Evolutionary conservation across 2,888 invertebrate genomes (phyloP), one percentile per base, ranked within the genome.

Genomic region (Polydesmus complanatus): DNA sequence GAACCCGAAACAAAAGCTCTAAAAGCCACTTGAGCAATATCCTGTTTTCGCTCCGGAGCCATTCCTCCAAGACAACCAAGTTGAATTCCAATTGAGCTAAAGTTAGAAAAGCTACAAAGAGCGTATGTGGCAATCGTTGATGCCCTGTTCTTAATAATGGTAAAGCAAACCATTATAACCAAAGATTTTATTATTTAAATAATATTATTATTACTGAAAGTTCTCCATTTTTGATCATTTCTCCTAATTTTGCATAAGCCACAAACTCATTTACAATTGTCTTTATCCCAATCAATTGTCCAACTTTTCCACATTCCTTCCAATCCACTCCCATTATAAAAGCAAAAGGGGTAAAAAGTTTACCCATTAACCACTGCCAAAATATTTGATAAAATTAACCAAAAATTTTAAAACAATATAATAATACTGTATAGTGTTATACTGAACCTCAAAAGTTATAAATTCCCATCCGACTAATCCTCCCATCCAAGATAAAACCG

Each of bases 201-300:
- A 23, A 2, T 25, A 3, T 18, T 48, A 25, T 18, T 14, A 50
- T 23, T 50, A 61, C 61, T 19, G 61, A 61, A 49, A 61, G 57
- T 37, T 57, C 61, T 18, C 50, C 19, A 8, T 57, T 62, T 0
- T 69, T 67, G 62, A 81, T 81, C 73, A 83, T 81, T 64, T 79
- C 76, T 0, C 84, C 83, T 71, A 95, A 79, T 55, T 83, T 78
- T 70, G 85, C 78, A 71, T 91, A 95, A 0, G 94, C 94, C 0
- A 92, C 85, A 72, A 95, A 94, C 73, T 95, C 95, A 70, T 95
- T 95, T n/a, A 93, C 81, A 22, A 91, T 83, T 0, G 88, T 88
- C 77, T 96, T 96, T 19, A 92, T 75, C 0, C 94, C 95, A 54
- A 96, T 85, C 5, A 96, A 78, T 48, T 83, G 80, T 0, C 85